Evolutionary conservation across 1,140 invertebrate species (phyloP).

Genomic region (Cyrtorhinus lividipennis): DNA sequence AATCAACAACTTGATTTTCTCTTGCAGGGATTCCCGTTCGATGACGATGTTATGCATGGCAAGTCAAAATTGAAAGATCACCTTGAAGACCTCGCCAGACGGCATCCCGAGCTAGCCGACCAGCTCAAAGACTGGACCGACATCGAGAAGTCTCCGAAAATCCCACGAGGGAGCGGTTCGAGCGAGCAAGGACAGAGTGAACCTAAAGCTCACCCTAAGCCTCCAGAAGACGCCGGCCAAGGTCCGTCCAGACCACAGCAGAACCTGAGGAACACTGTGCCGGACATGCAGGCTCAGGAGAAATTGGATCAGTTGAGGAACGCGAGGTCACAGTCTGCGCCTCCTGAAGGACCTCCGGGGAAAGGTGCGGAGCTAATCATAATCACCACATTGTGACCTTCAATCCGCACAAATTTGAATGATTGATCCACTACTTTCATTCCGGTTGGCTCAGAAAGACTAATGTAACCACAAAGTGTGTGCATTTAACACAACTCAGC

Average conservation of each 20-base stretch:
- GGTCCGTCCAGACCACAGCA: background rate
- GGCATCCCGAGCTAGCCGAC: slow-evolving; percentile 45
- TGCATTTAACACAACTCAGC: no score
- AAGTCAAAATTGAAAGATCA: slow-evolving; percentile 36
- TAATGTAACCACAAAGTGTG: no score
- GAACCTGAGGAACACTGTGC: slow-evolving; percentile 49
- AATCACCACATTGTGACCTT: no score
- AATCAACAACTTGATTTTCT: no score
- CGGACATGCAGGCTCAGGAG: slow-evolving; percentile 36
- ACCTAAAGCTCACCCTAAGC: background rate
- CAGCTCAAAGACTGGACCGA: slow-evolving; percentile 29
- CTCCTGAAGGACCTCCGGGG: slow-evolving; percentile 29
- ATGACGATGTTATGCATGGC: slow-evolving; percentile 39
- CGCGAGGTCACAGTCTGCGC: slow-evolving; percentile 49
- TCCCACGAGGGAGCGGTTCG: background rate
- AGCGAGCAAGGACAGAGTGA: background rate
- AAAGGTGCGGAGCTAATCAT: slow-evolving; percentile 26
- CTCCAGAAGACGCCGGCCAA: background rate
- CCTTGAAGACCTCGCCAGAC: slow-evolving; percentile 39
- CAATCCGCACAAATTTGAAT: no score
- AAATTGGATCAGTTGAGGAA: slow-evolving; percentile 18
- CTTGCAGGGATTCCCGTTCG: slow-evolving; percentile 52
- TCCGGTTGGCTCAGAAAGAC: no score
- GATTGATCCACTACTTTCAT: no score
- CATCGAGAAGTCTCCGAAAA: slow-evolving; percentile 4